Evolutionary conservation across 2,797 vertebrate species (phyloP), one percentile per base, ranked within the genome.

Genomic region (Siniperca undulata): DNA sequence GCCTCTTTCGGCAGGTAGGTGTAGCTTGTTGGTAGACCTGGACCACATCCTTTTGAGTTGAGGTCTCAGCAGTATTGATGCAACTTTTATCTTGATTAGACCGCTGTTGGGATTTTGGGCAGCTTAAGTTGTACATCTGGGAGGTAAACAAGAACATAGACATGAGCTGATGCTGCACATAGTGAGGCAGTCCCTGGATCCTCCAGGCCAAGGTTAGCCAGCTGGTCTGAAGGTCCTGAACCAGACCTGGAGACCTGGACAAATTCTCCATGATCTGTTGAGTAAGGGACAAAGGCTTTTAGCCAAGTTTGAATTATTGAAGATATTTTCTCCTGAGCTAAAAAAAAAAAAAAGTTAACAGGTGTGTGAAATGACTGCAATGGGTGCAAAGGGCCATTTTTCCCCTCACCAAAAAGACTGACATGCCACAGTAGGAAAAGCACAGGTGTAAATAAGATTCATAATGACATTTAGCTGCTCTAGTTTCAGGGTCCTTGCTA

Each of bases 101-200:
- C 27, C 89, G 71, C 73, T 94, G 68, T 40, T 85, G 90, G 80
- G 95, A 93, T 46, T 94, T 94, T 0, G 91, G 89, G 53, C 53
- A 34, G 87, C 95, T 94, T 68, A 92, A 92, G 9, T 93, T 86
- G 84, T 94, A 97, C 84, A 97, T 93, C 72, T 97, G 96, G 3
- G 90, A 90, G 38, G 97, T 88, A 73, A 96, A 94, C 85, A 95
- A 86, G 9, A 94, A 88, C 61, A 94, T 34, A 22, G 88, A 90
- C 38, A 93, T 89, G 24, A 92, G 95, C 87, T 96, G 96, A 77
- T 96, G 94, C 81, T 97, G 97, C 76, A 99, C 56, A 50, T 96
- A 95, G 83, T 96, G 95, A 7, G 97, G 97, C 84, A 98, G 82
- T 4, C 85, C 93, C 14, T 95, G 95, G 66, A 97, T 60, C 62